Base-by-base conservation (phyloP, 2,113 vertebrate genomes). In the Burhinus bistriatus region DNA sequence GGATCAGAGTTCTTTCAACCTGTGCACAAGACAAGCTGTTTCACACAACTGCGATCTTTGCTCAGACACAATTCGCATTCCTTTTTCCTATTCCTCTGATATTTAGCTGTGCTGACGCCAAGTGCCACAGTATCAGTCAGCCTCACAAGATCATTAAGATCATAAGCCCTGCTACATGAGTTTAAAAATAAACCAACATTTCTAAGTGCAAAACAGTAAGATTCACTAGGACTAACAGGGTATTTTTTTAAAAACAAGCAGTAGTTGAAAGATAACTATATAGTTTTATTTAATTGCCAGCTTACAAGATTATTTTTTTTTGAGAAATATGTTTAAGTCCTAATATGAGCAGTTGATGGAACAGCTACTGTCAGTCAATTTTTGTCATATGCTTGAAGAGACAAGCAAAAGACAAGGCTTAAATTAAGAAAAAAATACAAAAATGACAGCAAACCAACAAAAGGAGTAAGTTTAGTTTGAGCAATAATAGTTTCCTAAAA, bases 61-160 rank as follows among this genome's bases (percentile, higher is more conserved):
- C 47, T 47, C 54, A 68, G 34, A n/a, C 17, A 79, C 14, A 40
- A 80, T 18, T 42, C 12, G 32, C 8, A 47, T 40, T 61, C 11
- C n/a, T 54, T 61, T 36, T 65, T 44, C 58, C 40, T 38, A 4
- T 4, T 84, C 19, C 77, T 83, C 23, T 61, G 38, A 15, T 26
- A 59, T 2, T 89, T 14, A 66, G 42, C 19, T n/a, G 40, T 29
- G 22, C 29, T 45, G 27, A 52, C 0, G 0, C 14, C 0, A 3
- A 71, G 34, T 14, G 19, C 9, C 57, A 54, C 16, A 34, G 45
- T 19, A 55, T 52, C 38, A 76, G 15, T 34, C 49, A 61, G 58
- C 42, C 32, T 77, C 26, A 57, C 12, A 64, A 72, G 23, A 69
- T 17, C 32, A 49, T 12, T 15, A 58, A 30, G 20, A 32, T 78